Evolutionary conservation across 2,797 vertebrate genomes (phyloP), one percentile per base, ranked within the genome.

Genomic region (Amblyraja radiata): DNA sequence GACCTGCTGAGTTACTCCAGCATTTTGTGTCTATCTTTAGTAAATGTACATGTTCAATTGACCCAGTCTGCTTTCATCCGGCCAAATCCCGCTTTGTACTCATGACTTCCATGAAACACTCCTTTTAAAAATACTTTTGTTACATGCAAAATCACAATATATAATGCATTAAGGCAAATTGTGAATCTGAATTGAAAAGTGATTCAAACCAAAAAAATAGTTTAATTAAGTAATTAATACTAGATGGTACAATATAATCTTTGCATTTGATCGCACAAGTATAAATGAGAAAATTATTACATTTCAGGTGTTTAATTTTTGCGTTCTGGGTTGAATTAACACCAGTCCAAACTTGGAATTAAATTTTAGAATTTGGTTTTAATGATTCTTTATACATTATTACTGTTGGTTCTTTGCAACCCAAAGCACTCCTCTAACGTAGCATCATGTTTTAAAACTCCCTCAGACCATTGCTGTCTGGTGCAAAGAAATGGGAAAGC

Each of bases 321-420:
- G 21, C 13, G 2, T 16, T 65, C 58, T 86, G 28, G 58, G 61
- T 36, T 88, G 61, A 25, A n/a, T 65, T 88, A 58, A 28, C 81
- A 83, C 6, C 61, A 88, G 14, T 13, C n/a, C n/a, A 88, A 13
- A 88, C 28, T 65, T 88, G 61, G 61, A 88, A 88, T 88, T 84
- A 88, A 86, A 65, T 6, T 65, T 63, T 65, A 65, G 14, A 63
- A 65, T 65, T 88, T 65, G 84, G n/a, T 8, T 68, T 1, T 86
- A 63, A 86, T 1, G 83, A n/a, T 86, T 63, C 61, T 88, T 88
- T 65, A 65, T 63, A 28, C 63, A 65, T 65, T 86, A 86, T 32
- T 88, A 32, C 21, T 18, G 54, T 23, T 61, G 84, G n/a, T 84
- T 58, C 63, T 88, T 86, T 88, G n/a, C 84, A 88, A 84, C 84